These are phyloP conservation scores for Galemys pyrenaicus DNA, from an alignment of 2,113 vertebrate genomes.

Conservation along the genomic window DNA sequence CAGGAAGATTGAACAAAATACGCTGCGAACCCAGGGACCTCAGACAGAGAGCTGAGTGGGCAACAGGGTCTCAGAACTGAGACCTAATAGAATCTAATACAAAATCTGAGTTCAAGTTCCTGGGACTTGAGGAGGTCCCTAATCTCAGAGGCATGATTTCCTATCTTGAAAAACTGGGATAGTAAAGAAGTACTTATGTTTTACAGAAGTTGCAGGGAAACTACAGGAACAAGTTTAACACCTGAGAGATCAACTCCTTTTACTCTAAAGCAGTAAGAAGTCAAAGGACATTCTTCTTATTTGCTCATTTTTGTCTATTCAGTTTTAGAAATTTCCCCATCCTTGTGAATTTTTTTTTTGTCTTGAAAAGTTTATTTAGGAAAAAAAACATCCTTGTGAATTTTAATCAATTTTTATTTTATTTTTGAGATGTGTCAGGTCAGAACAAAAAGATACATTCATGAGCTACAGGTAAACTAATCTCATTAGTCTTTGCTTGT, in stretches of 20 bases:
- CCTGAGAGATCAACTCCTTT: background rate
- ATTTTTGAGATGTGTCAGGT: background rate
- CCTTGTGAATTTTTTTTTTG: constrained; percentile 28
- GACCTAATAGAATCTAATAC: background rate
- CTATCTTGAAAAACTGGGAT: background rate
- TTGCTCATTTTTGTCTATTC: constrained; percentile 7
- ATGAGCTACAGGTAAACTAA: background rate
- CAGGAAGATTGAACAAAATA: too few species aligned
- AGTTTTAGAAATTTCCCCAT: background rate
- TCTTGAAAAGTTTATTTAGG: too few species aligned
- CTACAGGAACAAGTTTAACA: background rate
- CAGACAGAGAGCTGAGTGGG: background rate
- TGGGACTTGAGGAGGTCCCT: background rate
- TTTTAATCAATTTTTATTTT: constrained; percentile 35
- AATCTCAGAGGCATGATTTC: background rate
- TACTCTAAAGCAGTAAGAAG: background rate
- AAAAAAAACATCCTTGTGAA: background rate
- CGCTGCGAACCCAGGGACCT: background rate
- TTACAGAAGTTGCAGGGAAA: background rate
- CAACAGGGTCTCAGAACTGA: background rate
- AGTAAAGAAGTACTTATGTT: background rate
- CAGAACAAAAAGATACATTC: background rate
- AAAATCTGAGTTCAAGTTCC: background rate
- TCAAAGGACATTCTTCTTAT: background rate
- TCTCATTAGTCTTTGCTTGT: background rate